These are phyloP conservation scores for Galerucella nymphaeae DNA, from an alignment of 2,888 invertebrate genomes.

Conservation along the genomic window DNA sequence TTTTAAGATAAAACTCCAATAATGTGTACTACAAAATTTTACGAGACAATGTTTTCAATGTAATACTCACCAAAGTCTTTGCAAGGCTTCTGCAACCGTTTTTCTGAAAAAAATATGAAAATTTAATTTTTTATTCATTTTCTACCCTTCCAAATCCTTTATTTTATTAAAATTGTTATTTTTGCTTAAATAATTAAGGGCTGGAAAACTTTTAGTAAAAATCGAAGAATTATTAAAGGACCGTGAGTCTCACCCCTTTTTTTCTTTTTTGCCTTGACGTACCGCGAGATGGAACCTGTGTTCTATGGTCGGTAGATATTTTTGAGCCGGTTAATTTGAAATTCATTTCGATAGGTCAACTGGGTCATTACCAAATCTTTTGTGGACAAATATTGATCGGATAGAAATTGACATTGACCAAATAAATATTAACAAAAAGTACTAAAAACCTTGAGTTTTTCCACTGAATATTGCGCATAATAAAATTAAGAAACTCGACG, in stretches of 20 bases:
- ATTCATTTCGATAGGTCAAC: background rate
- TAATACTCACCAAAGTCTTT: background rate
- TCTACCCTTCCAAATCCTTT: no score
- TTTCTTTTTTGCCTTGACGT: no score
- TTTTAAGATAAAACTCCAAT: no score
- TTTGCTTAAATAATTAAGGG: no score
- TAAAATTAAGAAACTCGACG: background rate
- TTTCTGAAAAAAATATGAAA: background rate
- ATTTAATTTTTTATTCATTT: no score
- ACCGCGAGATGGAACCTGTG: no score
- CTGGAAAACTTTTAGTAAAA: no score
- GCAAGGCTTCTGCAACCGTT: background rate
- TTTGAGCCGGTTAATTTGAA: background rate
- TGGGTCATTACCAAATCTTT: background rate
- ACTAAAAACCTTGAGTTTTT: background rate
- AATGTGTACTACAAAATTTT: background rate
- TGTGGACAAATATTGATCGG: background rate
- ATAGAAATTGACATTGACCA: constrained; percentile 16
- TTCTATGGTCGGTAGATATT: no score
- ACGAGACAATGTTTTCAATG: background rate
- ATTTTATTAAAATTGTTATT: no score
- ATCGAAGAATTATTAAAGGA: no score
- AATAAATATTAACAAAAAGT: background rate
- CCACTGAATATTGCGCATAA: background rate
- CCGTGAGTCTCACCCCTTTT: no score